Evolutionary conservation across 2,113 vertebrate species (phyloP).

Genomic region (Micronycteris hirsuta): DNA sequence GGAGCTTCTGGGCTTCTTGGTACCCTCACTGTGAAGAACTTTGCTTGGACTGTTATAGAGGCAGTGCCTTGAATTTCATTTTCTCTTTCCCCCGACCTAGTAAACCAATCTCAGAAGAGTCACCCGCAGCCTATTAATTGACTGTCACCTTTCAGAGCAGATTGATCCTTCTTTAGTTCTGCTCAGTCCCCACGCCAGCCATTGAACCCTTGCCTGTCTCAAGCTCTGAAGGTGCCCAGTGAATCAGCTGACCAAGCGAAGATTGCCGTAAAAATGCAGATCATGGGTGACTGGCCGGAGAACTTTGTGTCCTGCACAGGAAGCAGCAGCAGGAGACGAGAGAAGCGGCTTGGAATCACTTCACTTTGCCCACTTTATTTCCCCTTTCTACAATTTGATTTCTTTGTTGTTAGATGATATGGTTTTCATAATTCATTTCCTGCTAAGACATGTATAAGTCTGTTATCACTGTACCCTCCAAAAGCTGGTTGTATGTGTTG

Average conservation of each 20-base stretch:
- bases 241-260: background rate
- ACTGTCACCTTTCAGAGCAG: background rate
- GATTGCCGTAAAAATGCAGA: background rate
- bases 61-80: background rate
- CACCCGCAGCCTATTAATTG: background rate
- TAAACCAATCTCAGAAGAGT: background rate
- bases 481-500: background rate
- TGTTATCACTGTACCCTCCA: background rate
- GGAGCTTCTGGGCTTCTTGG: background rate
- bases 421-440: background rate
- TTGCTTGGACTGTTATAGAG: background rate
- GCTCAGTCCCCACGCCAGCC: background rate
- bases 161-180: background rate
- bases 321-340: background rate
- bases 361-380: background rate
- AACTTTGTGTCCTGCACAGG: background rate
- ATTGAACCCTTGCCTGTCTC: background rate
- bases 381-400: background rate
- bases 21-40: background rate
- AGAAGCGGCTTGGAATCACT: background rate
- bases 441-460: background rate
- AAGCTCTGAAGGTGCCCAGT: background rate
- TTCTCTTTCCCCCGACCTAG: background rate
- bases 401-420: background rate
- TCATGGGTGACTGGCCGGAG: background rate